Percentiles rank a stretch among this genome's conserved stretches.
phyloP scores from a whole-genome alignment of 2,113 vertebrate genomes.

The Chaetodon auriga region DNA sequence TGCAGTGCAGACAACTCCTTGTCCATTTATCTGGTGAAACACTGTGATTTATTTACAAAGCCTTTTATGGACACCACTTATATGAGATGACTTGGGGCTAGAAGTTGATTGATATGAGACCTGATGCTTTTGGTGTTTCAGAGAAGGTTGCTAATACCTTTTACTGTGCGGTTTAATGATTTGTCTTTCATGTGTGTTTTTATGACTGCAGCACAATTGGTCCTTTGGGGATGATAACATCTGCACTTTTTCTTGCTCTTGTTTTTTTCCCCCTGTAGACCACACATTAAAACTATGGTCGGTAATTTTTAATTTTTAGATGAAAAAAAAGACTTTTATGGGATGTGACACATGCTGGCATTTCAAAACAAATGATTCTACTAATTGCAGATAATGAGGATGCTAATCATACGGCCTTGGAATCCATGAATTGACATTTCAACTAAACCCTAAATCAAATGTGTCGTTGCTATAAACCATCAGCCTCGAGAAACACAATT shows the following conservation, averaged over 20 bases:
- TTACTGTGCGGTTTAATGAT: constrained; percentile 47
- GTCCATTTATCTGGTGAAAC: constrained; percentile 51
- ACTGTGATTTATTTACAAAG: constrained; percentile 51
- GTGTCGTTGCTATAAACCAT: constrained; percentile 9
- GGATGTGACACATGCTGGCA: constrained; percentile 26
- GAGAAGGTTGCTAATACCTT: constrained; percentile 47
- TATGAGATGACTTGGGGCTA: constrained; percentile 24
- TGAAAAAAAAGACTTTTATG: constrained; percentile 28
- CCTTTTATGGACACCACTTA: constrained; percentile 38
- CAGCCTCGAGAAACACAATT: neutral
- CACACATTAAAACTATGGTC: constrained; percentile 1
- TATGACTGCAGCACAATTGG: constrained; percentile 43
- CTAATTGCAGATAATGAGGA: constrained; percentile 52
- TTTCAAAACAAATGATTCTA: constrained; percentile 42
- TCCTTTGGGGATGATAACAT: constrained; percentile 15
- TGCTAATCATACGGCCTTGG: constrained; percentile 14
- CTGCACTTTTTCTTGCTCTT: neutral
- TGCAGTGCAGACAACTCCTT: constrained; percentile 25
- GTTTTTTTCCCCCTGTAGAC: neutral
- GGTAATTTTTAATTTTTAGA: constrained; percentile 24
- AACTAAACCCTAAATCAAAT: constrained; percentile 28
- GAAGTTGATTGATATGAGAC: constrained; percentile 34
- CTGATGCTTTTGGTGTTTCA: constrained; percentile 45
- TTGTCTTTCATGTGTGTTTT: constrained; percentile 53
- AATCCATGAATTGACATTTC: constrained; percentile 40